Base-by-base conservation (phyloP, 1,140 invertebrate species). In the Eufriesea mexicana region DNA sequence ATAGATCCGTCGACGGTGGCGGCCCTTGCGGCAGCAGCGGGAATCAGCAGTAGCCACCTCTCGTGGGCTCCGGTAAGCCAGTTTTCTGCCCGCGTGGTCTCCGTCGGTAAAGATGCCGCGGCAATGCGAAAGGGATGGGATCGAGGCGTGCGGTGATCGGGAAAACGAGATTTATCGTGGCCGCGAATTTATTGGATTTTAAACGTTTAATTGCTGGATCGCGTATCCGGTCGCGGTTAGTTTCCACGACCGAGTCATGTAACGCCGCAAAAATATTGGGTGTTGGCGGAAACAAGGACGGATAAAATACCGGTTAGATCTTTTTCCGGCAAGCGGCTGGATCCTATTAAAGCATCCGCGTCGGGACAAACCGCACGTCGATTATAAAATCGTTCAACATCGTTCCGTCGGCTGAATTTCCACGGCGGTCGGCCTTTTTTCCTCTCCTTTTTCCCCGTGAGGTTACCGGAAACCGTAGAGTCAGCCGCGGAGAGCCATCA, bases 131-230 rank as follows among this genome's bases (percentile, higher is more conserved):
- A 47, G 66, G 67, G 66, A 61, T 79, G 67, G 75, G 68, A 77
- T 79, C 35, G 45, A 62, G 59, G 64, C 51, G 59, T 67, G 80
- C 72, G 85, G 86, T 86, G 61, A 84, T 87, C 85, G 82, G 80
- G 76, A 68, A 84, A 86, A 86, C 80, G 77, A 82, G 86, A 88
- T 90, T 92, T 89, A 90, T 90, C 86, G 82, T 67, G 86, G 86
- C 84, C 87, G 71, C 86, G 82, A 88, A 91, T 92, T 90, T 91
- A 90, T 92, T 89, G 85, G 87, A 91, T 86, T 91, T 92, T 89
- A 89, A 92, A 89, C 85, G 85, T 89, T 89, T 89, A 91, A 91
- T 92, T 91, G 91, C 83, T 83, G 79, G 86, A 82, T 84, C 84
- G 87, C 84, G 87, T 84, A 74, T 71, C 67, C 73, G 14, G 18